Conservation (phyloP, 2,113 vertebrate genomes). For the Poecilia latipinna region DNA sequence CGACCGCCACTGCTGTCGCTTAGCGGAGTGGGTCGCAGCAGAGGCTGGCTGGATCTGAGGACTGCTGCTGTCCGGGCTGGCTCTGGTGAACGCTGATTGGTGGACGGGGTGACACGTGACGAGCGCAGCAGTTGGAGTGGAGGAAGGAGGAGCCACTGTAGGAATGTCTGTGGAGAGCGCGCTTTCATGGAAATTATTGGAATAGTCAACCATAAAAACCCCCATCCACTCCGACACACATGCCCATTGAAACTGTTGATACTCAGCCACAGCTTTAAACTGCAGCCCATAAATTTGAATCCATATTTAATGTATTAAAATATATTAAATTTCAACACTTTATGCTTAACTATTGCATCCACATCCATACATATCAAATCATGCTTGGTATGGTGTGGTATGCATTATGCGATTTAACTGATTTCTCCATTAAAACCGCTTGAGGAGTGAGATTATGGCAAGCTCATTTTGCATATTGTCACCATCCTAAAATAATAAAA, state of each 20-base stretch:
- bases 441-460: background rate
- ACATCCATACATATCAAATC: too few species aligned
- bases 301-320: background rate
- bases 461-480: background rate
- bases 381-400: too few species aligned
- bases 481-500: too few species aligned
- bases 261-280: background rate
- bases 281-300: background rate
- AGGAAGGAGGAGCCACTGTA: constrained; percentile 59
- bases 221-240: background rate
- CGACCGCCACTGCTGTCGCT: constrained; percentile 19
- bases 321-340: background rate
- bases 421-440: background rate
- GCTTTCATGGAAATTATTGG: constrained; percentile 56
- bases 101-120: constrained; percentile 47
- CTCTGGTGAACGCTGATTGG: constrained; percentile 65
- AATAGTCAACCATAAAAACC: constrained; percentile 33
- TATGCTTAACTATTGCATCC: background rate
- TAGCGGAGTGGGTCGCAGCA: constrained; percentile 50
- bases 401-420: background rate
- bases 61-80: constrained; percentile 17
- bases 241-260: background rate
- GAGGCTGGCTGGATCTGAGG: constrained; percentile 15
- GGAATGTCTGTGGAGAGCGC: constrained; percentile 69
- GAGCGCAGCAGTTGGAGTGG: constrained; percentile 7